Evolutionary conservation across 2,797 vertebrate genomes (phyloP).

Genomic region (Oreochromis mossambicus): DNA sequence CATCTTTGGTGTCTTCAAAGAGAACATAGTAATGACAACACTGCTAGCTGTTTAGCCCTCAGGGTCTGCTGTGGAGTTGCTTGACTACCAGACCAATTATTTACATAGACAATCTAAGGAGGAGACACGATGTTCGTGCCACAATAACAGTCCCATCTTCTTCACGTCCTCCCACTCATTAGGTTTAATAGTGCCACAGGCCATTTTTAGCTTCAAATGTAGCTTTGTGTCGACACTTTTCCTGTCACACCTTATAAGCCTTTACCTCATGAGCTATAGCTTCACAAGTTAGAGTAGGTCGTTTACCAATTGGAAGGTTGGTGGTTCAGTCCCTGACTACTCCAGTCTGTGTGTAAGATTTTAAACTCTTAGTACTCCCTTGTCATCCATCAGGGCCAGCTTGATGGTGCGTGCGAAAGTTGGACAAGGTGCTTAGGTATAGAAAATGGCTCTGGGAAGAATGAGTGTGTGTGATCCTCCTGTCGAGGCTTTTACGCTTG

Average conservation of each 20-base stretch:
- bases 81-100: constrained; percentile 59
- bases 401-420: neutral
- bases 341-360: neutral
- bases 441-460: neutral
- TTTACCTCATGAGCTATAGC: neutral
- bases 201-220: constrained; percentile 28
- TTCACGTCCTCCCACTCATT: constrained; percentile 5
- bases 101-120: constrained; percentile 51
- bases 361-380: neutral
- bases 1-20: constrained; percentile 49
- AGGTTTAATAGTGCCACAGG: constrained; percentile 28
- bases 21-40: constrained; percentile 41
- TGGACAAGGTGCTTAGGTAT: neutral
- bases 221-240: constrained; percentile 47
- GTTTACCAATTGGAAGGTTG: neutral
- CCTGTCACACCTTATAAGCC: neutral
- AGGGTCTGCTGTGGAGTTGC: constrained; percentile 39
- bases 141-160: constrained; percentile 13
- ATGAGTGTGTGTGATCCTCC: neutral
- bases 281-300: neutral
- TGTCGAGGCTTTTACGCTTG: neutral
- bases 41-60: constrained; percentile 41
- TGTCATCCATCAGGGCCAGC: neutral
- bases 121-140: constrained; percentile 43
- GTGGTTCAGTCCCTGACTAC: neutral